A percentile compares a stretch with the other conserved stretches of the same genome.
These are phyloP conservation scores for Agapornis canus DNA, from an alignment of 2,797 vertebrate genomes.

Conservation along the genomic window DNA sequence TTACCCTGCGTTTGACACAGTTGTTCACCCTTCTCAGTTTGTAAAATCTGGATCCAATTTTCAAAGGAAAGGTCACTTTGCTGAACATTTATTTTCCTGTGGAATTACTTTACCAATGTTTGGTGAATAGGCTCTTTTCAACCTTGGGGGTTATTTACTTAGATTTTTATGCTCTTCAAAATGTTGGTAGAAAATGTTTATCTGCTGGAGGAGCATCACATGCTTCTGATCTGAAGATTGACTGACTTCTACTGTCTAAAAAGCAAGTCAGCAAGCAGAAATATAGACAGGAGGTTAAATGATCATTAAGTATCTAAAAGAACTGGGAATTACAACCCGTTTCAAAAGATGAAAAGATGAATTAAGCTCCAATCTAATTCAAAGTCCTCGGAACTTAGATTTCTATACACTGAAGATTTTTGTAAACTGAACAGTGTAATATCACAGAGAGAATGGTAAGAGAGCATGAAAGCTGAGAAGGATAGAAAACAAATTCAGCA, in stretches of 20 bases:
- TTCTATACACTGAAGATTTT: background rate
- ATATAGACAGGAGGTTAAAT: background rate
- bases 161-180: conserved; percentile 67
- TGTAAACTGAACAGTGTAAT: background rate
- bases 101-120: conserved; percentile 65
- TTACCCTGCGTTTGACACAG: conserved; percentile 4
- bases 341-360: background rate
- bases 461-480: background rate
- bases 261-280: conserved; percentile 25
- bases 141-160: conserved; percentile 61
- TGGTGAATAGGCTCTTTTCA: conserved; percentile 60
- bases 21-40: conserved; percentile 44
- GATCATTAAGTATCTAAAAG: background rate
- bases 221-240: conserved; percentile 57
- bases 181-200: conserved; percentile 73
- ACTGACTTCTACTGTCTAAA: conserved; percentile 27
- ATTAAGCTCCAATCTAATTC: background rate
- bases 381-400: background rate
- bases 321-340: conserved; percentile 1
- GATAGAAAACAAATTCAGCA: background rate
- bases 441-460: background rate
- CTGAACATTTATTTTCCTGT: conserved; percentile 73
- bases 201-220: conserved; percentile 59
- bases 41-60: conserved; percentile 77
- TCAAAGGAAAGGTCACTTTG: conserved; percentile 74